These are phyloP conservation scores for Drosophila seclusa DNA, from an alignment of 2,888 invertebrate species.

Conservation along the genomic window DNA sequence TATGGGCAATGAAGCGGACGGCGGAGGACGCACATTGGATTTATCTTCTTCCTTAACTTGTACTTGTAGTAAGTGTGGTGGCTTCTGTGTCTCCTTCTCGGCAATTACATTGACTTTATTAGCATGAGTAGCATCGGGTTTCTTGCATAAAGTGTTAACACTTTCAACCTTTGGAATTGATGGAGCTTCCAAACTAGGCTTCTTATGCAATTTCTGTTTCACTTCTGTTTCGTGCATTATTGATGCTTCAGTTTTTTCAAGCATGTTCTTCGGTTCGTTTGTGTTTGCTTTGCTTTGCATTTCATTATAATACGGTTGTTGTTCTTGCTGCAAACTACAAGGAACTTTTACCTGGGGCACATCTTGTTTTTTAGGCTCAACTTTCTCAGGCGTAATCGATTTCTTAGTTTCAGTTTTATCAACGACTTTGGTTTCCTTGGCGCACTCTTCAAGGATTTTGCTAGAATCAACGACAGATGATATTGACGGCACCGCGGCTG, in stretches of 20 bases:
- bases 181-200: constrained; percentile 29
- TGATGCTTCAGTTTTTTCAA: constrained; percentile 14
- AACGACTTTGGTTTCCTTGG: constrained; percentile 3
- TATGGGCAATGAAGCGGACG: constrained; percentile 49
- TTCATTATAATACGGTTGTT: constrained; percentile 27
- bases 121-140: constrained; percentile 34
- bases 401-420: constrained; percentile 9
- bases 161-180: constrained; percentile 37
- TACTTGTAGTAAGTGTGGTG: constrained; percentile 68
- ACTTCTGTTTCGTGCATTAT: constrained; percentile 32
- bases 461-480: neutral
- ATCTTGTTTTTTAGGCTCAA: constrained; percentile 15
- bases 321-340: constrained; percentile 6
- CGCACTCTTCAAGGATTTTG: constrained; percentile 9
- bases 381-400: neutral
- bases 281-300: constrained; percentile 10
- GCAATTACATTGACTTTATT: constrained; percentile 35
- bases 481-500: neutral
- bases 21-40: constrained; percentile 44
- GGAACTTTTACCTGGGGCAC: constrained; percentile 3
- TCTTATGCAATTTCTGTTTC: constrained; percentile 59
- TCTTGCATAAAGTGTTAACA: constrained; percentile 36
- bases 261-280: constrained; percentile 17
- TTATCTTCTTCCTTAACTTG: constrained; percentile 81
- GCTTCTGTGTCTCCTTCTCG: constrained; percentile 53